These are phyloP conservation scores for Paguma larvata DNA, from an alignment of 2,797 vertebrate genomes.

Conservation along the genomic window DNA sequence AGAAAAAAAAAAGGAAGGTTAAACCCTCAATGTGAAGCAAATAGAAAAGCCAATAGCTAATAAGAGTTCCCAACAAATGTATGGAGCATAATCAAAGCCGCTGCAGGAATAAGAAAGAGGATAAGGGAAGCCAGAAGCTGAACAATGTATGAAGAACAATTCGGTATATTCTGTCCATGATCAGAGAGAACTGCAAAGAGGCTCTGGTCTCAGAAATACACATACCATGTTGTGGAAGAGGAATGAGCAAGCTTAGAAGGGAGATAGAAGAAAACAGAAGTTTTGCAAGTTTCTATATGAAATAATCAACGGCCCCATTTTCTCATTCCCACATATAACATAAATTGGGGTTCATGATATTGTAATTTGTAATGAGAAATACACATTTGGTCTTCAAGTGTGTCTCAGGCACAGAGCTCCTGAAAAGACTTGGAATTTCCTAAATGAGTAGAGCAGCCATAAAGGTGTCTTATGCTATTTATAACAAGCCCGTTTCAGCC, in stretches of 20 bases:
- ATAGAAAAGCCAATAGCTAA: neutral
- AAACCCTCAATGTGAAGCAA: neutral
- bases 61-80: neutral
- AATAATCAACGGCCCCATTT: neutral
- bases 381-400: neutral
- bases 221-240: neutral
- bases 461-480: neutral
- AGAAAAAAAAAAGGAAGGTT: neutral
- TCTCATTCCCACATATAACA: neutral
- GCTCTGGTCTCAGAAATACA: neutral
- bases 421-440: neutral
- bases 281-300: neutral
- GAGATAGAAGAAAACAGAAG: neutral
- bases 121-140: neutral
- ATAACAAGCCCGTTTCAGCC: neutral
- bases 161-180: neutral
- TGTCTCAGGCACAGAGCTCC: neutral
- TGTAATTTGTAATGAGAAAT: neutral
- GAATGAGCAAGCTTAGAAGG: neutral
- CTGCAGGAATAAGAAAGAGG: neutral
- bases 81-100: neutral
- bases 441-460: neutral
- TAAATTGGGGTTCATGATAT: neutral
- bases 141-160: neutral
- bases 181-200: neutral